These are phyloP conservation scores for Masticophis lateralis DNA, from an alignment of 2,797 vertebrate genomes.

Conservation along the genomic window DNA sequence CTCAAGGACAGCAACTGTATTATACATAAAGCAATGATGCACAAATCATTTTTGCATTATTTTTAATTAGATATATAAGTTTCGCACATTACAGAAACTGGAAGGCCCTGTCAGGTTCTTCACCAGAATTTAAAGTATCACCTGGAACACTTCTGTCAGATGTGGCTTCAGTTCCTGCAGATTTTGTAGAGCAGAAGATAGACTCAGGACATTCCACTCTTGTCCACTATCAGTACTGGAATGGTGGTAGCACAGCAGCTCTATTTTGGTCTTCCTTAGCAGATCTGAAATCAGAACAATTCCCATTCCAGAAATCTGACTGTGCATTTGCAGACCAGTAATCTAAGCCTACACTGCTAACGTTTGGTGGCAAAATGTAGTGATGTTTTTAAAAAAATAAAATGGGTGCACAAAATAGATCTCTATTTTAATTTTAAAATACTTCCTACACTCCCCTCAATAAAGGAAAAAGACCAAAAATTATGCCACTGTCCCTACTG, in stretches of 20 bases:
- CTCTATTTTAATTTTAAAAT: background rate
- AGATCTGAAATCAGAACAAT: slow-evolving; percentile 71
- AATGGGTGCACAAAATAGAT: too few relatives aligned
- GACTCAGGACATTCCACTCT: slow-evolving; percentile 80
- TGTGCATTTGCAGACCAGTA: background rate
- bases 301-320: background rate
- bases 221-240: slow-evolving; percentile 71
- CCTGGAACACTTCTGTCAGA: slow-evolving; percentile 77
- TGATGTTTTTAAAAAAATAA: background rate
- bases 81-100: fast-evolving
- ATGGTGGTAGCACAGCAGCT: slow-evolving; percentile 84
- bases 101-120: background rate
- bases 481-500: background rate
- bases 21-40: background rate
- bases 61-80: background rate
- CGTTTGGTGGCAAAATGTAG: background rate
- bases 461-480: background rate
- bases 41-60: background rate
- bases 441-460: background rate
- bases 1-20: background rate
- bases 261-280: slow-evolving; percentile 73
- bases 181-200: slow-evolving; percentile 75
- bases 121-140: slow-evolving; percentile 67
- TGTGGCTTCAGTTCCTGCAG: slow-evolving; percentile 74
- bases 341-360: background rate